phyloP scores from a whole-genome alignment of 2,113 vertebrate species.

The Chaetodon trifascialis region DNA sequence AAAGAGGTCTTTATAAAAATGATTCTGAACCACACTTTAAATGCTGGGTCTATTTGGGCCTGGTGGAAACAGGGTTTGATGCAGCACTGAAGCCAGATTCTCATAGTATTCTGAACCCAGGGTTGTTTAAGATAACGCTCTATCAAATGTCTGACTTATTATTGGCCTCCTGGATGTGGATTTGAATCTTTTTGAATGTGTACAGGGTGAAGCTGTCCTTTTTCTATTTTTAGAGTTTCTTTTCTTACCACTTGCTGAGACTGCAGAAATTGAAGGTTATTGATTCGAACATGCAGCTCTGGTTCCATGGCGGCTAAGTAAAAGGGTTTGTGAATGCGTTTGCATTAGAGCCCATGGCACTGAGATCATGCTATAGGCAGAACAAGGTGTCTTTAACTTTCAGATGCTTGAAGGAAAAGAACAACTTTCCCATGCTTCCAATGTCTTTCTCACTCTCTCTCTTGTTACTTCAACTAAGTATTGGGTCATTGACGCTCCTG shows the following conservation, averaged over 20 bases:
- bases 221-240: conserved; percentile 45
- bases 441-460: conserved; percentile 38
- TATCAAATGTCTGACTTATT: conserved; percentile 11
- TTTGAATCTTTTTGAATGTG: not conserved
- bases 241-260: conserved; percentile 23
- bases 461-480: conserved; percentile 52
- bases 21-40: too few relatives aligned
- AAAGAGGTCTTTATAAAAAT: too few relatives aligned
- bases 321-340: conserved; percentile 11
- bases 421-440: conserved; percentile 34
- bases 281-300: conserved; percentile 41
- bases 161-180: conserved; percentile 14
- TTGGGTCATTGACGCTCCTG: conserved; percentile 79
- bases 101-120: too few relatives aligned
- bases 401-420: conserved; percentile 36
- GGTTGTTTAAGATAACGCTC: too few relatives aligned
- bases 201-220: conserved; percentile 23
- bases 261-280: conserved; percentile 29
- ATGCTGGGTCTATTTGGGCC: too few relatives aligned
- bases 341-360: not conserved
- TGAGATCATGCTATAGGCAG: not conserved
- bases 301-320: conserved; percentile 5
- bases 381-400: conserved; percentile 51
- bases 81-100: too few relatives aligned
- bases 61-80: too few relatives aligned